A percentile compares a stretch with the other conserved stretches of the same genome.
Evolutionary conservation across 2,113 vertebrate species (phyloP).

Genomic region (Callipepla californica): DNA sequence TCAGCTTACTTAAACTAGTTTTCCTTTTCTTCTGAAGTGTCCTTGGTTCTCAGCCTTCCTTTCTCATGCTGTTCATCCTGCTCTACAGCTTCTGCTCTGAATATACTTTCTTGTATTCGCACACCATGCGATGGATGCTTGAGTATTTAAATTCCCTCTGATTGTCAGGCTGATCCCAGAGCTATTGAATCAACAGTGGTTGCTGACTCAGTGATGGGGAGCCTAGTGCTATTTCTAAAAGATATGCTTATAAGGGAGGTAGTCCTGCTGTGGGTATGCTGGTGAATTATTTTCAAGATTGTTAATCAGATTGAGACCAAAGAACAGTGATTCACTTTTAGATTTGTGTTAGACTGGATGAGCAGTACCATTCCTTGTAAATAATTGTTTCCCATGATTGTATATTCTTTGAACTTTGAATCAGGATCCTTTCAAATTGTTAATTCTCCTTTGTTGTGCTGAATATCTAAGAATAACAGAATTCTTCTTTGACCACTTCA

Average conservation of each 20-base stretch:
- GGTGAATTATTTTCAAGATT: background rate
- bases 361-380: background rate
- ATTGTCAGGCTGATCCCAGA: background rate
- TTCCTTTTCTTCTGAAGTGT: too few species aligned
- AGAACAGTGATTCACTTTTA: background rate
- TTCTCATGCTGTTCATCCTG: too few species aligned
- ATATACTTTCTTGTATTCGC: too few species aligned
- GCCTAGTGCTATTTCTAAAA: background rate
- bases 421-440: background rate
- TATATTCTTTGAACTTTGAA: background rate
- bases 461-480: background rate
- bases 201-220: background rate
- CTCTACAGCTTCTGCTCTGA: too few species aligned
- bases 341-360: background rate
- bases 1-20: too few species aligned
- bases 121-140: rapidly evolving
- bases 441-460: background rate
- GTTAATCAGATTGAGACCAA: background rate
- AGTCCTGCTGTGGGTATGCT: background rate
- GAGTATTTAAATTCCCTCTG: background rate
- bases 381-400: background rate
- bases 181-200: background rate
- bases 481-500: background rate
- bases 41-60: too few species aligned
- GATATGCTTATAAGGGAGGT: background rate